These are phyloP conservation scores for Leucania comma DNA, from an alignment of 2,888 invertebrate genomes.

Conservation along the genomic window DNA sequence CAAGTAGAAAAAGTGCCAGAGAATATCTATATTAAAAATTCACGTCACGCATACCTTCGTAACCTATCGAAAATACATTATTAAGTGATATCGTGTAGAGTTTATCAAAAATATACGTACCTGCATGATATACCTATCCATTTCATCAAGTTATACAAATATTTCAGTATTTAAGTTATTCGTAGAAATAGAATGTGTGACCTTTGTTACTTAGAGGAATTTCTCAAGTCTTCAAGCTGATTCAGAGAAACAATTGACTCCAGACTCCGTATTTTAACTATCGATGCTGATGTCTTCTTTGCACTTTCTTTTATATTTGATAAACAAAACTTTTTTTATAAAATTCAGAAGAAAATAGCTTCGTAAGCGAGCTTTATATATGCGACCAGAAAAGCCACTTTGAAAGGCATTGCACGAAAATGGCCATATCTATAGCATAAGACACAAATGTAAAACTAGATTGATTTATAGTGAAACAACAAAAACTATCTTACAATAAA, in stretches of 20 bases:
- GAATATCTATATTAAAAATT: conserved; percentile 23
- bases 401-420: conserved; percentile 25
- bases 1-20: conserved; percentile 16
- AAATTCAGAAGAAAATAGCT: conserved; percentile 16
- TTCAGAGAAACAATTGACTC: conserved; percentile 7
- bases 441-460: conserved; percentile 55
- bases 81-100: conserved; percentile 1
- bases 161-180: conserved; percentile 10
- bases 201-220: neutral
- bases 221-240: neutral
- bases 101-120: too few relatives aligned
- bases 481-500: conserved; percentile 64
- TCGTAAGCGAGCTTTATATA: conserved; percentile 12
- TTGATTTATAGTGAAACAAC: conserved; percentile 65
- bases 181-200: neutral
- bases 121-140: too few relatives aligned
- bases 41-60: conserved; percentile 19
- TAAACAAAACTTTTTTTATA: neutral
- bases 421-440: conserved; percentile 30
- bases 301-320: conserved; percentile 1
- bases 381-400: conserved; percentile 20
- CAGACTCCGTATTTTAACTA: conserved; percentile 1
- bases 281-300: neutral
- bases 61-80: conserved; percentile 9
- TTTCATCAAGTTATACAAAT: too few relatives aligned